A percentile compares a stretch with the other conserved stretches of the same genome.
Evolutionary conservation across 2,113 vertebrate genomes (phyloP).

Genomic region (Sisor rabdophorus): DNA sequence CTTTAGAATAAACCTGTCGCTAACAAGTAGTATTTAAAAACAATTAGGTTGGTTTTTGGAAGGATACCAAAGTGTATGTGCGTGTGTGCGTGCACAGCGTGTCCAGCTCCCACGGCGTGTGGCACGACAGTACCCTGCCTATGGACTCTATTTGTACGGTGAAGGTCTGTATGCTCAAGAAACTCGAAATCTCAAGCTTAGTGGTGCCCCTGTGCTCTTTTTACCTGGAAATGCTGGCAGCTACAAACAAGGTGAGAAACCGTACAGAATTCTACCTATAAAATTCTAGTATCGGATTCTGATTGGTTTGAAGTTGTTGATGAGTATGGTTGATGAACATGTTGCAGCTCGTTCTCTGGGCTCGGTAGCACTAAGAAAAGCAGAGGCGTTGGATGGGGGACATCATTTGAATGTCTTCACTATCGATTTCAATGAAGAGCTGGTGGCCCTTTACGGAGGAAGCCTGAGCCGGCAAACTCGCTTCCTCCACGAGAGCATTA

Average conservation of each 20-base stretch:
- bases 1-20: neutral
- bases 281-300: neutral
- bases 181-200: conserved; percentile 79
- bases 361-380: conserved; percentile 91
- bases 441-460: conserved; percentile 94
- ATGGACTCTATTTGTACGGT: conserved; percentile 93
- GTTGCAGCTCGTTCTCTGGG: conserved; percentile 86
- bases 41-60: neutral
- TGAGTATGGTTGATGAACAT: neutral
- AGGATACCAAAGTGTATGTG: neutral
- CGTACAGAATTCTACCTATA: neutral
- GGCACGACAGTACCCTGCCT: conserved; percentile 79
- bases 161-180: conserved; percentile 87
- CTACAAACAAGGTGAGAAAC: conserved; percentile 86
- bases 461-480: conserved; percentile 85
- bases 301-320: neutral
- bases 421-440: conserved; percentile 93
- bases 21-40: too few relatives aligned
- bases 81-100: conserved; percentile 67
- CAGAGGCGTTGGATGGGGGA: conserved; percentile 81
- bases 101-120: conserved; percentile 84
- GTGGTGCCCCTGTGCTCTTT: conserved; percentile 92
- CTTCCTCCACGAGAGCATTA: conserved; percentile 93
- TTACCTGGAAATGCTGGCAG: conserved; percentile 96
- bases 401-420: conserved; percentile 95